Percentiles rank a stretch among this genome's conserved stretches.
These are phyloP conservation scores for Pyrocoelia pectoralis DNA, from an alignment of 2,888 invertebrate genomes.

Conservation along the genomic window DNA sequence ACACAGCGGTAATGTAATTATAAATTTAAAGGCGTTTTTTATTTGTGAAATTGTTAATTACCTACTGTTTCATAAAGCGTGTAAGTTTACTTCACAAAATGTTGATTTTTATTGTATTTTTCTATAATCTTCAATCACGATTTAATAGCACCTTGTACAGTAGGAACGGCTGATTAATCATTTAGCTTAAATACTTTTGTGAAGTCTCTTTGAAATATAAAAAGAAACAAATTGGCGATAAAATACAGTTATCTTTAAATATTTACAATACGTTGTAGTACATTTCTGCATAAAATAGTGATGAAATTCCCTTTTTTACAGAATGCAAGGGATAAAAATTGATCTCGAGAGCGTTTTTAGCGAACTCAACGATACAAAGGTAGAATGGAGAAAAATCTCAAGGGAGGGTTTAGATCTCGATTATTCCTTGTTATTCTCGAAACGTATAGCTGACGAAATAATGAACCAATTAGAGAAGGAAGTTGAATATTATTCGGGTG, in stretches of 20 bases:
- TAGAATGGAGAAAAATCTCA: slow-evolving; percentile 56
- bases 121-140: too few species aligned
- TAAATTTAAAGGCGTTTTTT: too few species aligned
- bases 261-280: slow-evolving; percentile 17
- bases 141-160: too few species aligned
- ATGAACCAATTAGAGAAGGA: slow-evolving; percentile 64
- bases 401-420: slow-evolving; percentile 67
- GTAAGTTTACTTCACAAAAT: too few species aligned
- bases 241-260: slow-evolving; percentile 16
- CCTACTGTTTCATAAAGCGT: too few species aligned
- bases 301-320: slow-evolving; percentile 23
- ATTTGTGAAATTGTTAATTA: too few species aligned
- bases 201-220: too few species aligned
- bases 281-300: slow-evolving; percentile 18
- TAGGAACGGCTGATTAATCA: too few species aligned
- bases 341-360: slow-evolving; percentile 42
- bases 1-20: too few species aligned
- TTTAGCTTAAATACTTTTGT: too few species aligned
- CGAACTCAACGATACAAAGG: slow-evolving; percentile 37
- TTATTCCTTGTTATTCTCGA: slow-evolving; percentile 63
- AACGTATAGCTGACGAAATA: slow-evolving; percentile 60
- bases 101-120: too few species aligned
- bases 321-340: slow-evolving; percentile 46
- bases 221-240: too few species aligned
- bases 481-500: slow-evolving; percentile 70